These are phyloP conservation scores for Amphilophus citrinellus DNA, from an alignment of 2,113 vertebrate species.

Conservation along the genomic window DNA sequence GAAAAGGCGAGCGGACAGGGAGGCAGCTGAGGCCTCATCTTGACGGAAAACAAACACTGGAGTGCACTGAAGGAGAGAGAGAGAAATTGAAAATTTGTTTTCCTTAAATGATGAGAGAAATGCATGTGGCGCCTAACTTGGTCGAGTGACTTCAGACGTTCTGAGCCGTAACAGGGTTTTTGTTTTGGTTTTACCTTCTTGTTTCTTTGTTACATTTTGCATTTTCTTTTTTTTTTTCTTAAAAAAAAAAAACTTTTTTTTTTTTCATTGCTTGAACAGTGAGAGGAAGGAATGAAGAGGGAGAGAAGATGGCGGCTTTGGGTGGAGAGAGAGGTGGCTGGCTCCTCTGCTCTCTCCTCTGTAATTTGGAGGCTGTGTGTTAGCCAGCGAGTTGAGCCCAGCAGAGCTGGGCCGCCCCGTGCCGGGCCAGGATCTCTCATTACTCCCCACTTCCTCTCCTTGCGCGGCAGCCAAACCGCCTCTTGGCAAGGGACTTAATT, in stretches of 20 bases:
- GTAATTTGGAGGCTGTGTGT: constrained; percentile 80
- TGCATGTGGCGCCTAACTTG: background rate
- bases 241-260: too few relatives aligned
- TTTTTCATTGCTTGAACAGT: constrained; percentile 11
- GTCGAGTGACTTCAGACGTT: background rate
- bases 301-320: constrained; percentile 78
- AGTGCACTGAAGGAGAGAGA: constrained; percentile 32
- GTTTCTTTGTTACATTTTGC: constrained; percentile 15
- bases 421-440: constrained; percentile 83
- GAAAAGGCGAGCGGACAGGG: constrained; percentile 82
- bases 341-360: constrained; percentile 77
- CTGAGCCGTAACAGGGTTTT: background rate
- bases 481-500: constrained; percentile 88
- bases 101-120: background rate
- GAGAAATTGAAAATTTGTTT: background rate
- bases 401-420: constrained; percentile 67
- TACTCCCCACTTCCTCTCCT: constrained; percentile 85
- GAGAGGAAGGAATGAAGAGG: constrained; percentile 47
- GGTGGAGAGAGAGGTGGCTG: constrained; percentile 72
- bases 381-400: constrained; percentile 65
- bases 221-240: background rate
- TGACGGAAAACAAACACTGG: constrained; percentile 76
- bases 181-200: background rate
- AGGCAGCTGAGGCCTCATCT: constrained; percentile 74
- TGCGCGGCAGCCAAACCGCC: constrained; percentile 85